Evolutionary conservation across 2,888 invertebrate species (phyloP).

Genomic region (Stratiomys singularior): DNA sequence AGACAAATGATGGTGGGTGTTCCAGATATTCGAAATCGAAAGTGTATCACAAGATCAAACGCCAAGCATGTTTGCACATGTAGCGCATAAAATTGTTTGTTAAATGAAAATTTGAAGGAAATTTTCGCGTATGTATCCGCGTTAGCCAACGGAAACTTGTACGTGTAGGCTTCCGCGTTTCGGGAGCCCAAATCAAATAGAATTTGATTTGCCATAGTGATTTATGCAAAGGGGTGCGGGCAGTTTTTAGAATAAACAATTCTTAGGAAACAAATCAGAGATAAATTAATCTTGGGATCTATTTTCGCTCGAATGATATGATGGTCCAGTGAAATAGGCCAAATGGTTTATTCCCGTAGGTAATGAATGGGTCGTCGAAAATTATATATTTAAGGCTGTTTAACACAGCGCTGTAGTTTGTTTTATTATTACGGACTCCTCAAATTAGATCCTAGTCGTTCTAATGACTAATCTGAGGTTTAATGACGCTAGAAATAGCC

Average conservation of each 20-base stretch:
- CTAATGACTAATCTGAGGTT: background rate
- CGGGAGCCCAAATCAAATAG: background rate
- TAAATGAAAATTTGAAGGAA: slow-evolving; percentile 8
- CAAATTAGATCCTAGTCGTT: slow-evolving; percentile 3
- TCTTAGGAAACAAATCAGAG: background rate
- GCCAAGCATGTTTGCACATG: background rate
- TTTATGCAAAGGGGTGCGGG: background rate
- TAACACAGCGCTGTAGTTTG: slow-evolving; percentile 9
- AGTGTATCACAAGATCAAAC: slow-evolving; percentile 30
- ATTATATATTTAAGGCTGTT: slow-evolving; percentile 6
- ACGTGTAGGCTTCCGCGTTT: background rate
- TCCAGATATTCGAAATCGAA: background rate
- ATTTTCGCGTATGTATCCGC: slow-evolving; percentile 17
- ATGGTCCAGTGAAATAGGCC: slow-evolving; percentile 2
- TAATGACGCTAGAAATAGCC: background rate
- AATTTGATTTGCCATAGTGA: background rate
- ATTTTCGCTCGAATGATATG: slow-evolving; percentile 38
- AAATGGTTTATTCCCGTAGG: slow-evolving; percentile 22
- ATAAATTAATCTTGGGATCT: slow-evolving; percentile 8
- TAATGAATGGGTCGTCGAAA: background rate
- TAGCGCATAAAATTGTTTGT: slow-evolving; percentile 18
- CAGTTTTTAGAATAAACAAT: slow-evolving; percentile 30
- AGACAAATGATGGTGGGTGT: slow-evolving; percentile 4
- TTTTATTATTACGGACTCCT: background rate
- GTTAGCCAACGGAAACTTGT: background rate